Evolutionary conservation across 35 echinoderm and acorn worm species (phyloP).

Genomic region (Heliocidaris tuberculata): DNA sequence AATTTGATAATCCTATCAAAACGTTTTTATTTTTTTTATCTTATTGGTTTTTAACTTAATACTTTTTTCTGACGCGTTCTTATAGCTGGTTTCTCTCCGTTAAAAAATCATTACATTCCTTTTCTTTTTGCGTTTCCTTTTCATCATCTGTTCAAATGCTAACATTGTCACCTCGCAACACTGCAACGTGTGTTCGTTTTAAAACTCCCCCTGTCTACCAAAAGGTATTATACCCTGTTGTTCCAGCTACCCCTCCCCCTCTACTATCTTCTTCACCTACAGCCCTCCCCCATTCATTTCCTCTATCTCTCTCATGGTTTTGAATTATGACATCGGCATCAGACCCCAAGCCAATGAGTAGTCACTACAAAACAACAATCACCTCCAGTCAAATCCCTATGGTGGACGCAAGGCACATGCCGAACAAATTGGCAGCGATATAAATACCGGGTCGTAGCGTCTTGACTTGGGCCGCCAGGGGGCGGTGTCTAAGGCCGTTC

Average conservation of each 20-base stretch:
- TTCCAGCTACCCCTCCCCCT: neutral
- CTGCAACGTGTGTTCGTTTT: too few relatives aligned
- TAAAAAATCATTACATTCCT: too few relatives aligned
- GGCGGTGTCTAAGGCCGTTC: constrained; percentile 45
- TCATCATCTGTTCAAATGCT: too few relatives aligned
- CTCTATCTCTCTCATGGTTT: neutral
- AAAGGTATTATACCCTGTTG: too few relatives aligned
- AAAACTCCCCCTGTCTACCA: too few relatives aligned
- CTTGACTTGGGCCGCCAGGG: constrained; percentile 34
- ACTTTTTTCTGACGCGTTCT: too few relatives aligned
- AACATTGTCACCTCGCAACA: too few relatives aligned
- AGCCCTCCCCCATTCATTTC: neutral
- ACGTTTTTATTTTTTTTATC: too few relatives aligned
- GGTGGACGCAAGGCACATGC: constrained; percentile 40
- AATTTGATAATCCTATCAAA: too few relatives aligned
- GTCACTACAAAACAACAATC: constrained; percentile 46
- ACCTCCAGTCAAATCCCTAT: neutral
- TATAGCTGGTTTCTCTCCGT: too few relatives aligned
- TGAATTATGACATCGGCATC: constrained; percentile 41
- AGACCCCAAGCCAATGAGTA: neutral
- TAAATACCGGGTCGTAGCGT: constrained; percentile 37
- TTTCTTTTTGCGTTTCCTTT: too few relatives aligned
- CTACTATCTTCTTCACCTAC: neutral
- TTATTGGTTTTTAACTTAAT: too few relatives aligned
- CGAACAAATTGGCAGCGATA: constrained; percentile 52